Percentiles rank a stretch among this genome's conserved stretches.
Conservation (phyloP, 92 coral and sea anemone genomes). For the Muricea muricata region DNA sequence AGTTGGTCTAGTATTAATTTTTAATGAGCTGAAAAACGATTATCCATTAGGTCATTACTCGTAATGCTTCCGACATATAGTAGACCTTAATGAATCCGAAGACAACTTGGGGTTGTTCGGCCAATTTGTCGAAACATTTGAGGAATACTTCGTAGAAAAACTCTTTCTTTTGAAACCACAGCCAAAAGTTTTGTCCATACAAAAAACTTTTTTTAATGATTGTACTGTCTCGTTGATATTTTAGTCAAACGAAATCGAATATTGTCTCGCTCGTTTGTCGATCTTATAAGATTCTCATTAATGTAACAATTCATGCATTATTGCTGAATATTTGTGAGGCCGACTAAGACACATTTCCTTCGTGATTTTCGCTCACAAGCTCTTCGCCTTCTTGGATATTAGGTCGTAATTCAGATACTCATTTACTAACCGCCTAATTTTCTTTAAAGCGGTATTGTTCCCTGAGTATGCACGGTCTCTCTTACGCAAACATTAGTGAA, state of each 20-base stretch:
- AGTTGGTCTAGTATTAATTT: neutral
- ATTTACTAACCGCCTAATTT: neutral
- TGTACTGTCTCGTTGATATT: too few relatives aligned
- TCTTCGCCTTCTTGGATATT: too few relatives aligned
- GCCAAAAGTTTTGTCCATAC: too few relatives aligned
- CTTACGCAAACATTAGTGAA: neutral
- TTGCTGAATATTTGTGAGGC: too few relatives aligned
- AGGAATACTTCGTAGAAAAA: neutral
- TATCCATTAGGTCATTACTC: neutral
- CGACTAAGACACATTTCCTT: too few relatives aligned
- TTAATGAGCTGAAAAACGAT: neutral
- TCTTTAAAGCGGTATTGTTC: neutral
- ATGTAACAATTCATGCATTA: neutral
- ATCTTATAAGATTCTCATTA: neutral
- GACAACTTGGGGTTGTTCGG: too few relatives aligned
- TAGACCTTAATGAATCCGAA: neutral
- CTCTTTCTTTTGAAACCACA: too few relatives aligned
- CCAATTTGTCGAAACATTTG: neutral
- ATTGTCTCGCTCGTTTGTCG: too few relatives aligned
- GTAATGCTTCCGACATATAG: neutral
- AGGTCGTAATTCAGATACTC: neutral
- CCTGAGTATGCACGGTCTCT: too few relatives aligned
- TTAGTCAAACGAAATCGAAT: too few relatives aligned
- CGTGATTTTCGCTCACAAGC: too few relatives aligned
- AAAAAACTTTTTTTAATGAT: neutral